Evolutionary conservation across 2,888 invertebrate species (phyloP).

Genomic region (Ophion costatus): DNA sequence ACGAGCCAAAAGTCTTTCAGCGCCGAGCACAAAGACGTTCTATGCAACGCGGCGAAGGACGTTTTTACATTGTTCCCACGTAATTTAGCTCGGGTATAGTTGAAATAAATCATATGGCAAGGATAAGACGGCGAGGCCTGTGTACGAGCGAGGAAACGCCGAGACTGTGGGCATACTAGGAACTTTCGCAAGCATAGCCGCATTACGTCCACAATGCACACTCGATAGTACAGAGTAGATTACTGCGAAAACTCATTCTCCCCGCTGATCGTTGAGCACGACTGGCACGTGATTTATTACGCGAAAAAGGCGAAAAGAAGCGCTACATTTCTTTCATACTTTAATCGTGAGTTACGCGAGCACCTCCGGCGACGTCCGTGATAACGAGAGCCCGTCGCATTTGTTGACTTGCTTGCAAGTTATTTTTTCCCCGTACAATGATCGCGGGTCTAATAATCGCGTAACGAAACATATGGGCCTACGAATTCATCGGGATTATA

Average conservation of each 20-base stretch:
- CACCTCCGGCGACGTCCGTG: too few species aligned
- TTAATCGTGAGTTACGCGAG: neutral
- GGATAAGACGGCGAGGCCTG: conserved; percentile 26
- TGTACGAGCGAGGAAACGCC: conserved; percentile 3
- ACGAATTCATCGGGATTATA: too few species aligned
- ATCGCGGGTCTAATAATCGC: too few species aligned
- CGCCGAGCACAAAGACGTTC: conserved; percentile 7
- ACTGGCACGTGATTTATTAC: too few species aligned
- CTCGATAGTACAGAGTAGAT: conserved; percentile 12
- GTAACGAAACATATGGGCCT: too few species aligned
- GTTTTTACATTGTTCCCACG: conserved; percentile 51
- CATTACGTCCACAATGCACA: neutral
- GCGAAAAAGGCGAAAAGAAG: too few species aligned
- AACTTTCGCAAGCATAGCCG: conserved; percentile 40
- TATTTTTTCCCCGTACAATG: too few species aligned
- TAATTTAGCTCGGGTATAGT: conserved; percentile 40
- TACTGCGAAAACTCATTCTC: neutral
- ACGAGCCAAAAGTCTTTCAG: conserved; percentile 1
- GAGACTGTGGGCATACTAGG: conserved; percentile 3
- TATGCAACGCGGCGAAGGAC: conserved; percentile 18
- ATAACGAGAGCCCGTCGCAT: too few species aligned
- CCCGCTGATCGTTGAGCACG: too few species aligned
- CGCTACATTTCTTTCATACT: neutral
- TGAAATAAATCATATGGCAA: conserved; percentile 42
- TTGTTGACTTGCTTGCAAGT: too few species aligned